Evolutionary conservation across 2,797 vertebrate species (phyloP).

Genomic region (Gallirallus australis): DNA sequence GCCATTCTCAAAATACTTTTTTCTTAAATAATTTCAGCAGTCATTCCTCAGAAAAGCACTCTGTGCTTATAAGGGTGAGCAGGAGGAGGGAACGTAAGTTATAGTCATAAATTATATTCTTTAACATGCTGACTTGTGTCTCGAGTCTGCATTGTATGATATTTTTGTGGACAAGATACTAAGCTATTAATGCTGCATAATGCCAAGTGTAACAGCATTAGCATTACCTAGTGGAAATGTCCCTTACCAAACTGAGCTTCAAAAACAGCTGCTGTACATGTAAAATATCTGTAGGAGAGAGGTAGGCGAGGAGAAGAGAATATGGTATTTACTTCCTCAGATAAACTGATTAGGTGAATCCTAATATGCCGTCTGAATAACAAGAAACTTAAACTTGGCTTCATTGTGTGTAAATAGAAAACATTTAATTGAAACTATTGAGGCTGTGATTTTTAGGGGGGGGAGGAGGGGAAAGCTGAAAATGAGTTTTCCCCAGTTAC

Average conservation of each 20-base stretch:
- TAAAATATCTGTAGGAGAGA: background rate
- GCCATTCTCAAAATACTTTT: background rate
- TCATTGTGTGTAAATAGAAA: background rate
- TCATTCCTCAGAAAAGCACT: background rate
- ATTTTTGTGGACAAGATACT: background rate
- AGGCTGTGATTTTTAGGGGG: background rate
- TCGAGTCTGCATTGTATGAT: background rate
- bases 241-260: background rate
- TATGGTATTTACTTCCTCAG: background rate
- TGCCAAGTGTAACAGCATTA: background rate
- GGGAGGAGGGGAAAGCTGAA: background rate
- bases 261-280: background rate
- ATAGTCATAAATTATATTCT: background rate
- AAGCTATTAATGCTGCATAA: background rate
- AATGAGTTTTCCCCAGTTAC: background rate
- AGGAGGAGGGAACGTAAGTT: background rate
- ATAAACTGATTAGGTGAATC: background rate
- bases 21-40: background rate
- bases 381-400: background rate
- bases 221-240: background rate
- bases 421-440: background rate
- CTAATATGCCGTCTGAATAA: background rate
- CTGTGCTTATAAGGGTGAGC: background rate
- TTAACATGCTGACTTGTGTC: constrained; percentile 17
- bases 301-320: background rate